phyloP scores from a whole-genome alignment of 2,113 vertebrate genomes.

The Nestor notabilis region DNA sequence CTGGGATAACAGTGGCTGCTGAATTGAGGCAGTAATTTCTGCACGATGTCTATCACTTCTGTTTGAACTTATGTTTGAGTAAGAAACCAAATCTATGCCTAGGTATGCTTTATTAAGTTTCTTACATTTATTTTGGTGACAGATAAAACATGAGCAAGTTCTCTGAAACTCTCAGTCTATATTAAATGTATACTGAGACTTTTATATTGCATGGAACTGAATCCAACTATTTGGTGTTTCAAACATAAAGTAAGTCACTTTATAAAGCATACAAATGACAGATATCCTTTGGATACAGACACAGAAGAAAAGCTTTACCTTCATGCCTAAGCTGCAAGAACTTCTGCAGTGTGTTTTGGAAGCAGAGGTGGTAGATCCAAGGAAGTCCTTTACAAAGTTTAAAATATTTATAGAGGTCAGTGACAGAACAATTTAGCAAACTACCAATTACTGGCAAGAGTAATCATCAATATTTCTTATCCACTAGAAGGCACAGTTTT shows the following conservation, averaged over 20 bases:
- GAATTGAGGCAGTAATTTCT: conserved; percentile 5
- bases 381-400: not conserved
- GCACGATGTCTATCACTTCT: not conserved
- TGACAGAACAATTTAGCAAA: conserved; percentile 3
- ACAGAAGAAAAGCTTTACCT: not conserved
- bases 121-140: not conserved
- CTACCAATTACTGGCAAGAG: not conserved
- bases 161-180: not conserved
- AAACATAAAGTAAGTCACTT: not conserved
- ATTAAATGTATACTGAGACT: not conserved
- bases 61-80: not conserved
- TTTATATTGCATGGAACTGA: not conserved
- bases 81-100: not conserved
- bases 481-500: not conserved
- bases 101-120: not conserved
- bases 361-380: not conserved
- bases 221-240: conserved; percentile 6
- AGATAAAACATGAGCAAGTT: not conserved
- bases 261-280: not conserved
- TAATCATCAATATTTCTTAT: not conserved
- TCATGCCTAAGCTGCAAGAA: not conserved
- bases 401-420: conserved; percentile 8
- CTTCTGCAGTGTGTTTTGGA: not conserved
- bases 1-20: not conserved
- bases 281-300: not conserved